A percentile compares a stretch with the other conserved stretches of the same genome.
Evolutionary conservation across 1,140 invertebrate genomes (phyloP).

Genomic region (Wiebesia pumilae): DNA sequence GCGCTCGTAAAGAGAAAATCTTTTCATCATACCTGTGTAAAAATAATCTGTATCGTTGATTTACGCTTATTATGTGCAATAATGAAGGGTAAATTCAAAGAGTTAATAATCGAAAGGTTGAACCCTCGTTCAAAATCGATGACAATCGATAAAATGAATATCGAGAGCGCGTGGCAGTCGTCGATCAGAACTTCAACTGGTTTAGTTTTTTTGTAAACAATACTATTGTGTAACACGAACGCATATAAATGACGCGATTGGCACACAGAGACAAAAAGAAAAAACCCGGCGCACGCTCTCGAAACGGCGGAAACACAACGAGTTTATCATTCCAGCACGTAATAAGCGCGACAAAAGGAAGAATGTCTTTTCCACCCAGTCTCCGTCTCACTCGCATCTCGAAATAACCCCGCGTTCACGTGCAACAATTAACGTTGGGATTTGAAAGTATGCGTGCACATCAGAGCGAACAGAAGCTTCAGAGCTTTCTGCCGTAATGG

Average conservation of each 20-base stretch:
- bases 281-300: background rate
- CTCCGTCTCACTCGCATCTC: background rate
- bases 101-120: constrained; percentile 23
- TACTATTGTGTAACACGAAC: constrained; percentile 21
- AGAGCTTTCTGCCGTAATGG: background rate
- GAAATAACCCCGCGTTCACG: background rate
- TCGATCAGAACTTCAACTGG: constrained; percentile 36
- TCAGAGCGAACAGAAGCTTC: background rate
- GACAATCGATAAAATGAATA: constrained; percentile 45
- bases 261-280: background rate
- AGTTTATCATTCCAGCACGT: constrained; percentile 28
- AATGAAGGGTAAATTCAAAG: constrained; percentile 11
- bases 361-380: background rate
- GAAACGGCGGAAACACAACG: background rate
- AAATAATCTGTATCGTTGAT: background rate
- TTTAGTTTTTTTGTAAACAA: constrained; percentile 32
- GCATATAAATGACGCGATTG: background rate
- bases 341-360: constrained; percentile 23
- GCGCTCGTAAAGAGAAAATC: no score
- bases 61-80: background rate
- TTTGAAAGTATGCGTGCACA: background rate
- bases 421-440: constrained; percentile 3
- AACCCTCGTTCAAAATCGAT: constrained; percentile 37
- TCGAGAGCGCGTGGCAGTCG: background rate
- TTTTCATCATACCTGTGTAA: no score